Percentiles rank a stretch among this genome's conserved stretches.
Conservation (phyloP, 2,797 vertebrate species). For the Oreochromis grahami region DNA sequence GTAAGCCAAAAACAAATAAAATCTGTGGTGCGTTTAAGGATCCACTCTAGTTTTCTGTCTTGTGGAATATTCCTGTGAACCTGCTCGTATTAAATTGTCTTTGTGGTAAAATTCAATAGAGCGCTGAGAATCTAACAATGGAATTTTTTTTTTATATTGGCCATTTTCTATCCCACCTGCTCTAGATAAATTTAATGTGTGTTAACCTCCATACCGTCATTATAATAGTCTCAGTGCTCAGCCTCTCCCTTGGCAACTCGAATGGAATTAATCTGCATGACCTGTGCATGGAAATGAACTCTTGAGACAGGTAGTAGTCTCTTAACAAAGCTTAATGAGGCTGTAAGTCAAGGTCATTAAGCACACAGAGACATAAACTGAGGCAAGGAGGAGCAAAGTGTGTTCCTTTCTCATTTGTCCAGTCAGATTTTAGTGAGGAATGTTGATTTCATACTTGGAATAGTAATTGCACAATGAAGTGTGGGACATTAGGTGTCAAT, state of each 20-base stretch:
- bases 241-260: conserved; percentile 26
- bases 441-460: background rate
- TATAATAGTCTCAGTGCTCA: conserved; percentile 4
- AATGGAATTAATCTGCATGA: conserved; percentile 53
- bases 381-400: conserved; percentile 9
- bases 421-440: conserved; percentile 8
- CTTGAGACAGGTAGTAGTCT: conserved; percentile 47
- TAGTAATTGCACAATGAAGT: background rate
- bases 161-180: background rate
- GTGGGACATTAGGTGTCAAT: background rate
- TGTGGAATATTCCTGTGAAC: background rate
- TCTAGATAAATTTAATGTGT: conserved; percentile 29
- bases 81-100: background rate
- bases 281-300: conserved; percentile 57
- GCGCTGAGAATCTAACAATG: background rate
- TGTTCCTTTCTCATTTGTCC: conserved; percentile 1
- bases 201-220: conserved; percentile 29
- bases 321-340: conserved; percentile 56
- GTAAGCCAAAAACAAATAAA: conserved; percentile 2
- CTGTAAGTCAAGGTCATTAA: conserved; percentile 56
- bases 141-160: background rate
- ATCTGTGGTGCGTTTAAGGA: background rate
- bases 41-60: background rate
- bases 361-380: conserved; percentile 17
- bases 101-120: background rate